Conservation (phyloP, 1,140 invertebrate species). For the Trachymyrmex cornetzi region DNA sequence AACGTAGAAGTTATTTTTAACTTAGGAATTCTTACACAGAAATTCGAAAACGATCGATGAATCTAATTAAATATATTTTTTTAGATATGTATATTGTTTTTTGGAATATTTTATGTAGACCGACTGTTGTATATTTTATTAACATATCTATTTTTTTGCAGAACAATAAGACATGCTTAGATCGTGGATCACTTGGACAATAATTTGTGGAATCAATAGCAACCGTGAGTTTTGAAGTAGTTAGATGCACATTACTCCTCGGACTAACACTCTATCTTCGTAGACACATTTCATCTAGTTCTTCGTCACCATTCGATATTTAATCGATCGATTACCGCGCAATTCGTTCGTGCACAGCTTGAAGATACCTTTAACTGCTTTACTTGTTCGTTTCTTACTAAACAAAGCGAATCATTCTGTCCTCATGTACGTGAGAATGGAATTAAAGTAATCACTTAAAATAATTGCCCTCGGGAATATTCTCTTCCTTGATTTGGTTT, state of each 20-base stretch:
- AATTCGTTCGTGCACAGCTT: constrained; percentile 58
- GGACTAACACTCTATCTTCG: constrained; percentile 19
- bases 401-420: neutral
- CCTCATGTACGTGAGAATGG: constrained; percentile 2
- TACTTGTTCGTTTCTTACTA: constrained; percentile 72
- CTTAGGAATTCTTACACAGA: neutral
- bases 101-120: neutral
- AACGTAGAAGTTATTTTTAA: neutral
- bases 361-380: constrained; percentile 67
- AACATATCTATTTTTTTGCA: constrained; percentile 40
- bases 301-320: constrained; percentile 1
- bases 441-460: neutral
- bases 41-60: neutral
- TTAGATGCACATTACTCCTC: neutral
- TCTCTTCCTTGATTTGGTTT: neutral
- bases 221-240: constrained; percentile 37
- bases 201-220: constrained; percentile 12
- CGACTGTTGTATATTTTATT: constrained; percentile 9
- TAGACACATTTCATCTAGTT: constrained; percentile 14
- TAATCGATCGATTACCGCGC: constrained; percentile 13
- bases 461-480: neutral
- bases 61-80: constrained; percentile 4
- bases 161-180: constrained; percentile 25
- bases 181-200: constrained; percentile 7
- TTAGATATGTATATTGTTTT: neutral